Base-by-base conservation (phyloP, 2,888 invertebrate species). In the Athalia rosae region DNA sequence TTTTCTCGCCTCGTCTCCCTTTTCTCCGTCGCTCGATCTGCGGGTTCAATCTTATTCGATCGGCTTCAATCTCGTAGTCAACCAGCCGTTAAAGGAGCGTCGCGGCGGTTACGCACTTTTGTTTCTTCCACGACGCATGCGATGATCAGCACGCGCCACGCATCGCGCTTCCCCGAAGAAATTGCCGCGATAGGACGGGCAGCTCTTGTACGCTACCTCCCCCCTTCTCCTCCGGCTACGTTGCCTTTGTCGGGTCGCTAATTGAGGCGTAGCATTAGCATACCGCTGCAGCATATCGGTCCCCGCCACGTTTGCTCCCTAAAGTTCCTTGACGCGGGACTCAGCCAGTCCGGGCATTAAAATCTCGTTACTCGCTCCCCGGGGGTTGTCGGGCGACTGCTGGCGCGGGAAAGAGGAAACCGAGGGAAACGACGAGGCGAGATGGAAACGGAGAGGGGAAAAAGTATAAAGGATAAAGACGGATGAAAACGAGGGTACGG, bases 261-360 rank as follows among this genome's bases (percentile, higher is more conserved):
- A 85, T 85, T 84, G 84, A 85, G 83, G 82, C 81, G 78, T 82
- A 80, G 83, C 81, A 85, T 85, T 84, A 84, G 84, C 85, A 82
- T 84, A 84, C 80, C 47, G 67, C 80, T 45, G 45, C 76, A 47
- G 64, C 43, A 56, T n/a, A n/a, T 62, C 62, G 76, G 53, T 76
- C 43, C 63, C 63, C 77, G 15, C 62, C 76, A 64, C 76, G 71
- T 74, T 50, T 7, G 13, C 11, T 43, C 58, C 58, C 56, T 43
- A 58, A 71, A 11, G 43, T 9, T n/a, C 58, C 58, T 43, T 45
- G 11, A 50, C 6, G 4, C 8, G 58, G 45, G 58, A 59, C 59
- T 11, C 45, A 48, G 62, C 56, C 63, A 62, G 45, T 45, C 76
- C 76, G 73, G 78, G 77, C 79, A 82, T 81, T 80, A 83, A 83